These are phyloP conservation scores for Lasioglossum villosulum DNA, from an alignment of 2,888 invertebrate species.

Conservation along the genomic window DNA sequence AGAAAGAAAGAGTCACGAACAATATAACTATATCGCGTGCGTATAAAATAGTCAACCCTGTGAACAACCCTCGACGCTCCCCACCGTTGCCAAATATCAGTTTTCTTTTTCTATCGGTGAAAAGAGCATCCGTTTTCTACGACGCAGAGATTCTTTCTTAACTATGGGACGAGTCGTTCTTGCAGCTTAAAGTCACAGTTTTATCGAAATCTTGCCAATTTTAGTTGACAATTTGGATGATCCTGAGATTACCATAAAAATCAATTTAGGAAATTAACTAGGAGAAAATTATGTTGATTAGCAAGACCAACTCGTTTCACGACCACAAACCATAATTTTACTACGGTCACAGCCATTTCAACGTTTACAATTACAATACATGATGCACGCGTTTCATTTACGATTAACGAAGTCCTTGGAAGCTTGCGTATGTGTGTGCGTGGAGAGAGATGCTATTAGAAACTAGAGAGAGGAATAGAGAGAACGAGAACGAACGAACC, in stretches of 20 bases:
- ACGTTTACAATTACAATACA: constrained; percentile 24
- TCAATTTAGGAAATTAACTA: neutral
- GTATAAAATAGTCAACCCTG: constrained; percentile 17
- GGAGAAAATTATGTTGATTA: neutral
- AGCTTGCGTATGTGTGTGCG: constrained; percentile 53
- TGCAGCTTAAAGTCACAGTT: neutral
- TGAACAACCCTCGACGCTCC: constrained; percentile 31
- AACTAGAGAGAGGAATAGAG: neutral
- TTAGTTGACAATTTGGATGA: neutral
- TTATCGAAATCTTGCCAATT: neutral
- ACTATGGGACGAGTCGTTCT: neutral
- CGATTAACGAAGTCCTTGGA: constrained; percentile 39
- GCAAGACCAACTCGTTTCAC: constrained; percentile 3
- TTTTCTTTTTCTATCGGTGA: constrained; percentile 42
- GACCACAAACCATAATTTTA: constrained; percentile 22
- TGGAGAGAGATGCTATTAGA: constrained; percentile 34
- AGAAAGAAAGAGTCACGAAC: constrained; percentile 32
- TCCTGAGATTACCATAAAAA: neutral
- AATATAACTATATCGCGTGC: constrained; percentile 30
- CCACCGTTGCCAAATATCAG: constrained; percentile 48
- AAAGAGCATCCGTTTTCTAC: constrained; percentile 40
- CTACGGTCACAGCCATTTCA: constrained; percentile 24
- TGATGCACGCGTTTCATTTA: constrained; percentile 55
- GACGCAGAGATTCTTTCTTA: neutral
- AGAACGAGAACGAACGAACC: neutral